Evolutionary conservation across 2,888 invertebrate genomes (phyloP), one percentile per base, ranked within the genome.

Genomic region (Omphaloscelis lunosa): DNA sequence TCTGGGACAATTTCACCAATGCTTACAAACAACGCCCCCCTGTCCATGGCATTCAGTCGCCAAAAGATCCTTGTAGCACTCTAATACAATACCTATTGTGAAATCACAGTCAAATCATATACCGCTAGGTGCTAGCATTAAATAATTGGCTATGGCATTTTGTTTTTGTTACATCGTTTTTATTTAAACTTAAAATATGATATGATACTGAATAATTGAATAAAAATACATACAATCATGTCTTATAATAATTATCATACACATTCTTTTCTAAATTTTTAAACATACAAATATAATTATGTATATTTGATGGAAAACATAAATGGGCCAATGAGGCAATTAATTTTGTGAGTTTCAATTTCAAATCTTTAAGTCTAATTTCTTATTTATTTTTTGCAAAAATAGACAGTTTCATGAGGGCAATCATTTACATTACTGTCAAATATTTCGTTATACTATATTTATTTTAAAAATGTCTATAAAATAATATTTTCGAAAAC

Each of bases 191-290:
- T 75, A 65, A 66, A 66, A n/a, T 79, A 76, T 78, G 75, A 79
- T 76, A 84, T 76, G 80, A 15, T 62, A 62, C 51, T 69, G 48
- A 71, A 66, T 79, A 66, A 80, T 80, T 80, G 65, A 39, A 79
- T 68, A 34, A 56, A 51, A 66, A 67, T 67, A 4, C 39, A 63
- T 56, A 66, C 17, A 61, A 66, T 61, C 11, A 48, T 34, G 20
- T 65, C 58, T 72, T 56, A 56, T 23, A n/a, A 76, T 69, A 69
- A 59, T 69, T 79, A 53, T 34, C 56, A 63, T 41, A 77, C 15
- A 72, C n/a, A 41, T 51, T 58, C n/a, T 17, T 72, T 34, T 20
- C 17, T 61, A 53, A 34, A 7, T 65, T 78, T 59, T 11, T 53
- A 11, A 34, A 41, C 15, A 53, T 45, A 53, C 7, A 34, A 29